These are phyloP conservation scores for Euwallacea similis DNA, from an alignment of 1,140 invertebrate genomes.

Conservation along the genomic window DNA sequence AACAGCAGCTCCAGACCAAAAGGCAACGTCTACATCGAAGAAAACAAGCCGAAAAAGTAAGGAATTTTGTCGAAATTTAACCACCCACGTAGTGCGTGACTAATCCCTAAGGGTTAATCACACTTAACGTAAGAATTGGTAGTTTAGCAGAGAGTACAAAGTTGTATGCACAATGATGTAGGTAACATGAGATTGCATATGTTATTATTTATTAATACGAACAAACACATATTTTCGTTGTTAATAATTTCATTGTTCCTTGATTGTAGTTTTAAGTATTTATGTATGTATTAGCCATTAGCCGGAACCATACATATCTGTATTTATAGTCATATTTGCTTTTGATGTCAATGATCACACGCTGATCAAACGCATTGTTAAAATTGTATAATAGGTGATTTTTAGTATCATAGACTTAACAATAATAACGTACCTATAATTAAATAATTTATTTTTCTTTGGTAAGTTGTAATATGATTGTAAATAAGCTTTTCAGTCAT, in stretches of 20 bases:
- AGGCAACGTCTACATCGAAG: slow-evolving; percentile 60
- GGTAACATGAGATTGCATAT: too few relatives aligned
- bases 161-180: neutral
- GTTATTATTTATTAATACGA: slow-evolving; percentile 14
- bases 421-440: neutral
- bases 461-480: slow-evolving; percentile 10
- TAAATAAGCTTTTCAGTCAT: slow-evolving; percentile 18
- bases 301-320: too few relatives aligned
- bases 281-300: neutral
- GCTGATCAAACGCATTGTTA: too few relatives aligned
- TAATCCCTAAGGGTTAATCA: too few relatives aligned
- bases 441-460: slow-evolving; percentile 5
- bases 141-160: neutral
- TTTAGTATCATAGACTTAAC: too few relatives aligned
- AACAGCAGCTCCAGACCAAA: slow-evolving; percentile 53
- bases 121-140: too few relatives aligned
- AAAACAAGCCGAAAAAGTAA: slow-evolving; percentile 39
- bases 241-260: slow-evolving; percentile 28
- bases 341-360: too few relatives aligned
- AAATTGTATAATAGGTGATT: too few relatives aligned
- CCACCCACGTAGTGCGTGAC: too few relatives aligned
- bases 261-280: slow-evolving; percentile 22
- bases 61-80: too few relatives aligned
- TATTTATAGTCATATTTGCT: too few relatives aligned
- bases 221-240: neutral